These are phyloP conservation scores for Heterocephalus glaber DNA, from an alignment of 2,113 vertebrate genomes.

Conservation along the genomic window DNA sequence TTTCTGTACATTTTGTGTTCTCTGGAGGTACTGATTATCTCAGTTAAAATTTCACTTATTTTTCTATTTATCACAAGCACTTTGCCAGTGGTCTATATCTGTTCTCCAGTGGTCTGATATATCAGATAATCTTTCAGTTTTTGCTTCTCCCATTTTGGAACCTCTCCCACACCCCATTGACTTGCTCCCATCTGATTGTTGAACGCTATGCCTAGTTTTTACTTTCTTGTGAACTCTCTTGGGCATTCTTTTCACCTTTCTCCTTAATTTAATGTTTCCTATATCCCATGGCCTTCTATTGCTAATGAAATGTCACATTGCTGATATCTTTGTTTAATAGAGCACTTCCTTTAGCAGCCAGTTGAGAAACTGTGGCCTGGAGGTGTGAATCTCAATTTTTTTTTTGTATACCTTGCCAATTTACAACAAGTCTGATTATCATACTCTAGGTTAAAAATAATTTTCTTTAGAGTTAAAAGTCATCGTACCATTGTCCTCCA, in stretches of 20 bases:
- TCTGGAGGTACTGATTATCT: not conserved
- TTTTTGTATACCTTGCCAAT: not conserved
- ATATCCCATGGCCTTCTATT: not conserved
- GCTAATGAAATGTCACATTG: not conserved
- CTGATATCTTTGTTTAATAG: not conserved
- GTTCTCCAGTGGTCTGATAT: too few species aligned
- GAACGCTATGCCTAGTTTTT: not conserved
- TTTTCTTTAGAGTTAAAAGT: not conserved
- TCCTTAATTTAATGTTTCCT: not conserved
- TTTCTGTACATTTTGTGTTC: not conserved
- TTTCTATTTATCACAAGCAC: not conserved
- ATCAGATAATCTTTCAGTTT: not conserved
- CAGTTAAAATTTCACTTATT: not conserved
- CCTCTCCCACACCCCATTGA: not conserved
- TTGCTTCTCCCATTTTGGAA: not conserved
- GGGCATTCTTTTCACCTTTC: not conserved
- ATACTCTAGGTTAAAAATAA: not conserved
- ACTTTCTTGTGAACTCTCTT: not conserved
- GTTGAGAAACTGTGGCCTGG: not conserved
- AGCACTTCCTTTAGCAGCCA: not conserved
- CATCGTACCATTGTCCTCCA: not conserved
- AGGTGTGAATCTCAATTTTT: not conserved
- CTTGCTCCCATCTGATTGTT: not conserved
- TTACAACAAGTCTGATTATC: not conserved
- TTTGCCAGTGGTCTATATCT: not conserved